These are phyloP conservation scores for Notospermus geniculatus DNA, from an alignment of 1,140 invertebrate genomes.

Conservation along the genomic window DNA sequence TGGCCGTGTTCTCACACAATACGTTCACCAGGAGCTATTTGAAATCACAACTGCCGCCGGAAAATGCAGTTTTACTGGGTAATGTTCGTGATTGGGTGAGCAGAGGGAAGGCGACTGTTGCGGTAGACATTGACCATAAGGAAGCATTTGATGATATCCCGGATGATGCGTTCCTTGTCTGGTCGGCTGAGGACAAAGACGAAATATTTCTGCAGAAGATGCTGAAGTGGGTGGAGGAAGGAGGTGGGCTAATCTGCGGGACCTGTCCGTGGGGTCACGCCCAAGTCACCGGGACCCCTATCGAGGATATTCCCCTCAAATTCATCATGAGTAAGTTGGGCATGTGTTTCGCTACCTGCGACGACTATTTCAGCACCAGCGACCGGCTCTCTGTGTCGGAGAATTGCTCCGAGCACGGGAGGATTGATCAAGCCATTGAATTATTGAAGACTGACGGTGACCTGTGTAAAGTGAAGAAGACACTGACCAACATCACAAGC, in stretches of 20 bases:
- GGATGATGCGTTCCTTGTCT: background rate
- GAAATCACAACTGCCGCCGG: background rate
- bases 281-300: background rate
- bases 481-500: background rate
- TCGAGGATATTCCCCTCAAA: background rate
- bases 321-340: no score
- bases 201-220: background rate
- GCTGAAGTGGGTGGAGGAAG: background rate
- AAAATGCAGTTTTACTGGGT: background rate
- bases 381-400: background rate
- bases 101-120: background rate
- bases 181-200: background rate
- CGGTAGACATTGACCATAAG: background rate
- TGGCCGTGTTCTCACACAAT: background rate
- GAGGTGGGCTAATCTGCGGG: slow-evolving; percentile 1
- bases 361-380: background rate
- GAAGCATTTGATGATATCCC: background rate
- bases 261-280: slow-evolving; percentile 5
- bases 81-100: background rate
- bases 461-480: slow-evolving; percentile 1
- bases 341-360: background rate
- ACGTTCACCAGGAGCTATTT: background rate
- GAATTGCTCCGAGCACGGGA: background rate
- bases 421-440: background rate
- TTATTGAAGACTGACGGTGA: background rate